These are phyloP conservation scores for Copsychus sechellarum DNA, from an alignment of 2,113 vertebrate species.

Conservation along the genomic window DNA sequence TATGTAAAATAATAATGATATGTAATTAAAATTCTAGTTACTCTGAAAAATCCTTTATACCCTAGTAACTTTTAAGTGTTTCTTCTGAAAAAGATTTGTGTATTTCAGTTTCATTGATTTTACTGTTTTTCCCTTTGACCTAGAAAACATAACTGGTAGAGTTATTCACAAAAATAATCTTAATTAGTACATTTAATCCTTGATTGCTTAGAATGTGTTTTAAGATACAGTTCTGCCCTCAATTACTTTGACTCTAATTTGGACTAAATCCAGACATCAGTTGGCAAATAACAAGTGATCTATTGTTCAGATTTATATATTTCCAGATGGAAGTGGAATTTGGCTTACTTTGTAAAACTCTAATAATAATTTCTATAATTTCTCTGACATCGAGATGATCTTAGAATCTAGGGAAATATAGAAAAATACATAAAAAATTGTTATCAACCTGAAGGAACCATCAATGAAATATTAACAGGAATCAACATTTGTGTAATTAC, in stretches of 20 bases:
- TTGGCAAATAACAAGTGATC: background rate
- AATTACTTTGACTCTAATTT: background rate
- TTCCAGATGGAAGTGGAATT: background rate
- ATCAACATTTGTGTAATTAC: background rate
- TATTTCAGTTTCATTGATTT: background rate
- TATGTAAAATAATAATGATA: too few relatives aligned
- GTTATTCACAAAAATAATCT: background rate
- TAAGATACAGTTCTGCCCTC: background rate
- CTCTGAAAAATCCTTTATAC: background rate
- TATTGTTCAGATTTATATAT: background rate
- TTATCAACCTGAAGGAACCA: background rate
- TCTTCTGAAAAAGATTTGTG: background rate
- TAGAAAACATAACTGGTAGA: background rate
- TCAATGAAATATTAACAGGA: background rate
- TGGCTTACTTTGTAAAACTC: background rate
- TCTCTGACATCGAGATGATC: background rate
- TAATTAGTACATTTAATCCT: background rate
- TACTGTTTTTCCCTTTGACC: background rate
- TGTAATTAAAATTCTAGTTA: background rate
- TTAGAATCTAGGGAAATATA: background rate
- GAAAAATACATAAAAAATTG: background rate
- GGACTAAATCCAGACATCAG: background rate
- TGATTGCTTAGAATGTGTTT: background rate
- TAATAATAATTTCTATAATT: background rate
- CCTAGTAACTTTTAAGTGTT: background rate